Evolutionary conservation across 1,140 invertebrate genomes (phyloP), one percentile per base, ranked within the genome.

Genomic region (Drosophila ironensis): DNA sequence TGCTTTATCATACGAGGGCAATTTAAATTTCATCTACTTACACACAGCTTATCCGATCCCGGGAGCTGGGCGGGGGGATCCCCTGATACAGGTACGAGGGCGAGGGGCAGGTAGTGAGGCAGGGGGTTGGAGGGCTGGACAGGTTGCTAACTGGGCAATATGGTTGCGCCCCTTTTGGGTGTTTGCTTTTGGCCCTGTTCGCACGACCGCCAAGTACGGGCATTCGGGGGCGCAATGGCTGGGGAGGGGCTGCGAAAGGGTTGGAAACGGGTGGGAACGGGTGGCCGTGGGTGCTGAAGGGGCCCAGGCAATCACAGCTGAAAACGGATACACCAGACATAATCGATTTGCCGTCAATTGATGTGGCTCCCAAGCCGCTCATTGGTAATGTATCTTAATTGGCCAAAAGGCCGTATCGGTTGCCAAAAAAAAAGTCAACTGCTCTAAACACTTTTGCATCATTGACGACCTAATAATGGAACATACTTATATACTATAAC

Each of bases 1-100:
- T 52, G 64, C 56, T 80, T 78, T 86, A 84, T 84, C 78, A 84
- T 70, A 84, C 48, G 25, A 57, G 40, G 66, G 56, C 66, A 86
- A 74, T 86, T 56, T 75, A 75, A 78, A 86, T 80, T 86, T 86
- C 61, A 86, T 68, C 80, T 86, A 86, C 80, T 81, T 82, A 76
- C 61, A 68, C 56, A 82, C 60, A 60, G 51, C 53, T 60, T 57
- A 35, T 38, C 53, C n/a, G n/a, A n/a, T n/a, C n/a, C n/a, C n/a
- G n/a, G n/a, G n/a, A n/a, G n/a, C n/a, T n/a, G n/a, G n/a, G n/a
- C n/a, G n/a, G n/a, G n/a, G n/a, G n/a, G n/a, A n/a, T n/a, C n/a
- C n/a, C n/a, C n/a, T n/a, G 30, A 30, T 4, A 3, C 9, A 12
- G 24, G 17, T n/a, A 41, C 41, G 20, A 35, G 40, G 59, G 57